Evolutionary conservation across 1,140 invertebrate genomes (phyloP), one percentile per base, ranked within the genome.

Genomic region (Drosophila paulistorum): DNA sequence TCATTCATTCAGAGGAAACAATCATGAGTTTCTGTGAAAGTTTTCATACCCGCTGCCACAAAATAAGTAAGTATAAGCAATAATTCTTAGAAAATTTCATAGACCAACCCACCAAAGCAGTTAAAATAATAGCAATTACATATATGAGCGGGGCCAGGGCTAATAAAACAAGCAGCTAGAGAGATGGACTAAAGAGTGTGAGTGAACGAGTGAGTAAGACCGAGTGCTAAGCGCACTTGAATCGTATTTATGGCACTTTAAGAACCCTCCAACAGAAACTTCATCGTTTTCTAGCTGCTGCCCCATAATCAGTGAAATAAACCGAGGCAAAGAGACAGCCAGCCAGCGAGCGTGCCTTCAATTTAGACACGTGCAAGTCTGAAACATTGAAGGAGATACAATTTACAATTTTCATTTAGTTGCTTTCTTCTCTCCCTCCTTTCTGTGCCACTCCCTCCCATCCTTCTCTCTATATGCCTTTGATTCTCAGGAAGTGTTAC

Each of bases 41-140:
- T 67, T 51, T 37, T 66, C 35, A 37, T 37, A 45, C 51, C 48
- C 65, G 62, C 59, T 20, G 35, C n/a, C 17, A 26, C 51, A 59
- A 63, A 72, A 59, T 68, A 68, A 55, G 26, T 35, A 62, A 81
- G 54, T 73, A 77, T 62, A 14, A 58, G 66, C 63, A 70, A 73
- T 73, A 86, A 65, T 85, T 85, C 82, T 60, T 45, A 48, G 83
- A 85, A 85, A 66, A 54, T 67, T 59, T 65, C 68, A 58, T 59
- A 62, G 45, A 62, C 39, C 41, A 58, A 30, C 30, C 26, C 55
- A 58, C 61, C 30, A 41, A 41, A 66, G 68, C 35, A 45, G 26
- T 69, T 64, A 58, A 85, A 87, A 79, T 87, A 82, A 76, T 87
- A 79, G 83, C 79, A 85, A 85, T 87, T 85, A 85, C 79, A 82